Evolutionary conservation across 2,888 invertebrate genomes (phyloP).

Genomic region (Hemithea aestivaria): DNA sequence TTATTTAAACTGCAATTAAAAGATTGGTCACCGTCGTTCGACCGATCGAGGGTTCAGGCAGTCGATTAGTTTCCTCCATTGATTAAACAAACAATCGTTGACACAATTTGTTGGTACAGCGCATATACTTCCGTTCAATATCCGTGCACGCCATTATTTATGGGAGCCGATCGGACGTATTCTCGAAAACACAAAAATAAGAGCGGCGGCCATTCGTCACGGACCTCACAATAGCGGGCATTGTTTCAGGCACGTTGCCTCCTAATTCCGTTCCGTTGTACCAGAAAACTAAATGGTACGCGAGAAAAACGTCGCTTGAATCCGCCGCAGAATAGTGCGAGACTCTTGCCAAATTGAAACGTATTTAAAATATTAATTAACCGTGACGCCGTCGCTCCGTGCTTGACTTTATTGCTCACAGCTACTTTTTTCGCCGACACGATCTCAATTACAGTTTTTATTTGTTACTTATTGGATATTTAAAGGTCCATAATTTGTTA

Average conservation of each 20-base stretch:
- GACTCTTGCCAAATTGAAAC: conserved; percentile 58
- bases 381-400: conserved; percentile 45
- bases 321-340: conserved; percentile 38
- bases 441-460: conserved; percentile 62
- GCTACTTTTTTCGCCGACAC: conserved; percentile 55
- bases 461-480: conserved; percentile 58
- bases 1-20: conserved; percentile 36
- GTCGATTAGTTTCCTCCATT: conserved; percentile 50
- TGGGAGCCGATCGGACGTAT: conserved; percentile 54
- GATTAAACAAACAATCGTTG: conserved; percentile 58
- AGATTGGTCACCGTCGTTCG: conserved; percentile 35
- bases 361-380: conserved; percentile 69
- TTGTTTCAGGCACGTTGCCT: conserved; percentile 64
- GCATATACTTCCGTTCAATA: conserved; percentile 69
- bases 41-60: conserved; percentile 8
- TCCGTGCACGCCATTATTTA: conserved; percentile 68
- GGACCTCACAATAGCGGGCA: conserved; percentile 57
- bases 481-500: conserved; percentile 65
- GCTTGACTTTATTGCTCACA: conserved; percentile 51
- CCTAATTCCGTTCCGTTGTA: conserved; percentile 53
- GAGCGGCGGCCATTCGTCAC: conserved; percentile 65
- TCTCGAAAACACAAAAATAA: conserved; percentile 73
- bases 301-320: conserved; percentile 40
- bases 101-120: conserved; percentile 55
- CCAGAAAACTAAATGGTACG: conserved; percentile 53